Evolutionary conservation across 2,797 vertebrate genomes (phyloP).

Genomic region (Syncerus caffer): DNA sequence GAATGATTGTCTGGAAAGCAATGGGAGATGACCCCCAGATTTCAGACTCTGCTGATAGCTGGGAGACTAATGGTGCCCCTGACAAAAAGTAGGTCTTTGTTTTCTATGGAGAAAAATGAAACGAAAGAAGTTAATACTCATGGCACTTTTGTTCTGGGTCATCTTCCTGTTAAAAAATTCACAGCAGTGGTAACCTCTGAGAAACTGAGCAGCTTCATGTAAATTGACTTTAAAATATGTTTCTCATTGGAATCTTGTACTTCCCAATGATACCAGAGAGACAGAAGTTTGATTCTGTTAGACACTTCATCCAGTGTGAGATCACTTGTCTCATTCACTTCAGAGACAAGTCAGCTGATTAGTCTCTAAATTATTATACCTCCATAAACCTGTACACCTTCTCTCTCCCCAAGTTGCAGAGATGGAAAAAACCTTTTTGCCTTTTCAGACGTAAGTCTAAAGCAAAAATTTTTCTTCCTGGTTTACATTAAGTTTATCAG

Average conservation of each 20-base stretch:
- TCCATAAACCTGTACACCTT: neutral
- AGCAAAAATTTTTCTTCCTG: neutral
- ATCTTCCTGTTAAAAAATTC: slow-evolving; percentile 10
- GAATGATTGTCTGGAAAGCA: slow-evolving; percentile 36
- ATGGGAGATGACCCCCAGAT: neutral
- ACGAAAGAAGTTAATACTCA: neutral
- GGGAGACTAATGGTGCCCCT: neutral
- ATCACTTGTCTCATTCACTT: neutral
- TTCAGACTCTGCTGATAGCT: slow-evolving; percentile 5
- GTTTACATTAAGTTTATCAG: neutral
- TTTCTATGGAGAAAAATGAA: slow-evolving; percentile 35
- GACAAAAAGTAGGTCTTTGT: slow-evolving; percentile 26
- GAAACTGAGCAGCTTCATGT: neutral
- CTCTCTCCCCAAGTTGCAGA: neutral
- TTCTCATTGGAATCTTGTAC: neutral
- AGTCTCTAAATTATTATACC: neutral
- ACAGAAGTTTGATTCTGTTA: neutral
- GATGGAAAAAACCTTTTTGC: neutral
- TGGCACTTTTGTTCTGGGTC: neutral
- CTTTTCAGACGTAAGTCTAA: neutral
- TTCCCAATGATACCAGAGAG: neutral
- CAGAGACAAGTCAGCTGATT: neutral
- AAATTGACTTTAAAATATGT: neutral
- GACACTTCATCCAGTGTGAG: neutral
- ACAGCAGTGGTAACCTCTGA: neutral